Evolutionary conservation across 2,797 vertebrate species (phyloP).

Genomic region (Masticophis lateralis): DNA sequence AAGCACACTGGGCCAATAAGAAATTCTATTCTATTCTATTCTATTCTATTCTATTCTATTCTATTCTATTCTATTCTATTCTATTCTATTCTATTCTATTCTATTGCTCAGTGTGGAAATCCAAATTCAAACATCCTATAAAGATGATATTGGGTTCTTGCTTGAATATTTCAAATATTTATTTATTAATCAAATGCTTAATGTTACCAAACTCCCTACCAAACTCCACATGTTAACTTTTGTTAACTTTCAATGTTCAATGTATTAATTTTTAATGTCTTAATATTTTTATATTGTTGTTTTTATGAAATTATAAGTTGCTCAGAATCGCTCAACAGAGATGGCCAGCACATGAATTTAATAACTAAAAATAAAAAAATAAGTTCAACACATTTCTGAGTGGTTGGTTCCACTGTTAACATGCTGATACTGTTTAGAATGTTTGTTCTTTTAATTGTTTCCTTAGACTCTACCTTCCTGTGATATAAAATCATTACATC

Average conservation of each 20-base stretch:
- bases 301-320: no score
- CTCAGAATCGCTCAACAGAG: no score
- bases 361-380: no score
- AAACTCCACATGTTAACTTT: neutral
- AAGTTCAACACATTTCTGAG: neutral
- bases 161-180: neutral
- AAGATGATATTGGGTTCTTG: neutral
- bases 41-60: no score
- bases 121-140: neutral
- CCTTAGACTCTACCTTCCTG: neutral
- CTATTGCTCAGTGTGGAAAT: neutral
- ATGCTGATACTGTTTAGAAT: neutral
- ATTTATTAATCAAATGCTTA: neutral
- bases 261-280: no score
- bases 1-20: no score
- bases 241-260: no score
- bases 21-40: no score
- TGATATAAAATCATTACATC: neutral
- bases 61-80: no score
- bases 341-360: no score
- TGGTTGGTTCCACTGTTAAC: neutral
- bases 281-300: no score
- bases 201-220: neutral
- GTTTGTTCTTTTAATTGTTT: neutral
- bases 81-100: no score